Conservation (phyloP, 2,113 vertebrate genomes). For the Plecturocebus donacophilus region DNA sequence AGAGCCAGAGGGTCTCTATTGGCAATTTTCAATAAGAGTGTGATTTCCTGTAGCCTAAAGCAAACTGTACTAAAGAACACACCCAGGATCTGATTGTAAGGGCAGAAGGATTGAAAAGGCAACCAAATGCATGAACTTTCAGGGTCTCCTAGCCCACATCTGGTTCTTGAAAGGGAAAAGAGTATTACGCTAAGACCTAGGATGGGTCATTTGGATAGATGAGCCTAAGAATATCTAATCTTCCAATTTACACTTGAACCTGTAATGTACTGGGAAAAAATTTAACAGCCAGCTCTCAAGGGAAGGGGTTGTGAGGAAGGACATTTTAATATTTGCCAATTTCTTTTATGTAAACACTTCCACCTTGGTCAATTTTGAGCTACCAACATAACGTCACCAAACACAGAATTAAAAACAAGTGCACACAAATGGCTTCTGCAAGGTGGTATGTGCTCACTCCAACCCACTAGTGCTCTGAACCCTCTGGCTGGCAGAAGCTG, state of each 20-base stretch:
- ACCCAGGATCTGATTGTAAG: neutral
- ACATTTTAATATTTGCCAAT: neutral
- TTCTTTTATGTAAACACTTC: neutral
- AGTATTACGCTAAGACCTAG: neutral
- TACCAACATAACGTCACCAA: neutral
- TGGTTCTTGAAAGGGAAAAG: neutral
- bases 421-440: neutral
- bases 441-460: neutral
- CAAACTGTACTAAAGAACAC: neutral
- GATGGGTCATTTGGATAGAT: neutral
- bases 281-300: neutral
- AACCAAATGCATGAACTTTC: neutral
- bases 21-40: neutral
- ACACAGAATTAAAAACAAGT: neutral
- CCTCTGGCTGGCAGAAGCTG: neutral
- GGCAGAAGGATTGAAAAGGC: neutral
- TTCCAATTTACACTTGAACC: neutral
- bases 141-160: neutral
- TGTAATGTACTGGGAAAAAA: neutral
- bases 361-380: neutral
- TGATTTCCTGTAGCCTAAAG: neutral
- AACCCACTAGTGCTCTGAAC: neutral
- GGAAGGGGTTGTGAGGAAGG: neutral
- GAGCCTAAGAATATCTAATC: neutral
- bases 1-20: neutral